These are phyloP conservation scores for Mactromeris polynyma DNA, from an alignment of 2,888 invertebrate species.

Conservation along the genomic window DNA sequence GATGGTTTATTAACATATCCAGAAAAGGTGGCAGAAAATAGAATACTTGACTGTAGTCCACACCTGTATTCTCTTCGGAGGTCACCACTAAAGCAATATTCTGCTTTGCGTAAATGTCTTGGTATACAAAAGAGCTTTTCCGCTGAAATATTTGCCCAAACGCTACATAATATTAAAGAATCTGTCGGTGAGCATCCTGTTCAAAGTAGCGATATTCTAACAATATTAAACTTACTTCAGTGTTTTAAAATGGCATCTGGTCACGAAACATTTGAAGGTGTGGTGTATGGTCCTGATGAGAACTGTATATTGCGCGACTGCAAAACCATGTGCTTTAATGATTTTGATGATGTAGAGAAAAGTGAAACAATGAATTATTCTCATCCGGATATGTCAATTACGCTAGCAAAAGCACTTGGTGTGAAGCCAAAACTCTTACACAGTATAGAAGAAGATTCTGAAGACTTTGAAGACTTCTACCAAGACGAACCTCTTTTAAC, in stretches of 20 bases:
- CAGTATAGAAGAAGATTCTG: conserved; percentile 70
- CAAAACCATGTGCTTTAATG: conserved; percentile 76
- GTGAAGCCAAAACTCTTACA: conserved; percentile 54
- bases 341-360: conserved; percentile 9
- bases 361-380: conserved; percentile 26
- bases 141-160: neutral
- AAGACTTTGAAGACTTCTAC: conserved; percentile 68
- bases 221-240: neutral
- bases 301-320: conserved; percentile 67
- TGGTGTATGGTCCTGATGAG: conserved; percentile 72
- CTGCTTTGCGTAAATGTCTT: neutral
- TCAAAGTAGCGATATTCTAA: neutral
- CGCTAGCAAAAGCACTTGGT: conserved; percentile 25
- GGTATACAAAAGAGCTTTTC: neutral
- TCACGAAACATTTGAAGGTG: neutral
- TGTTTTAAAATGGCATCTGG: neutral
- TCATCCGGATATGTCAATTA: conserved; percentile 25
- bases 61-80: conserved; percentile 5
- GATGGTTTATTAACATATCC: neutral
- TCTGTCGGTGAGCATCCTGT: neutral
- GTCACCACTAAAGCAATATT: neutral
- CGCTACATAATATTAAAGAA: conserved; percentile 1
- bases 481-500: conserved; percentile 82
- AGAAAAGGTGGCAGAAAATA: neutral
- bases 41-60: neutral